Evolutionary conservation across 2,888 invertebrate species (phyloP), one percentile per base, ranked within the genome.

Genomic region (Drosophila pegasa): DNA sequence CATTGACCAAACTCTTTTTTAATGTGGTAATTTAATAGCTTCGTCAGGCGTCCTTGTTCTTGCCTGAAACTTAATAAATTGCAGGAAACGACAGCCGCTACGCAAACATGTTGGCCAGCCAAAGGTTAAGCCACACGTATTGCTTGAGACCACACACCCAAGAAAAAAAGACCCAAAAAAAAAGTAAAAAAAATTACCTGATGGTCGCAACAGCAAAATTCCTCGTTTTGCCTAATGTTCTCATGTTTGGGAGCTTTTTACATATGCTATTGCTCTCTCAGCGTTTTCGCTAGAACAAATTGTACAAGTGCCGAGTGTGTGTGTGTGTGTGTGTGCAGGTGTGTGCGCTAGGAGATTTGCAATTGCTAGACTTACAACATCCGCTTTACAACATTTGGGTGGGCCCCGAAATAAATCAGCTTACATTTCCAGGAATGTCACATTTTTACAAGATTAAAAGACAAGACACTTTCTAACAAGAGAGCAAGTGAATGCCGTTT

Each of bases 341-440:
- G 2, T n/a, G 29, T 18, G 9, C 12, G 7, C 20, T n/a, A 22
- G 20, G 7, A 62, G 50, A 63, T 63, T 63, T 63, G 51, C 63
- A 63, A 63, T 43, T 37, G 63, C 14, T 20, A 16, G 47, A 40
- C 25, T 52, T 58, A 60, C 54, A 58, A 56, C 63, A 64, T 63
- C 63, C 63, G 63, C 50, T 63, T 45, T 63, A 56, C 67, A 68
- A 37, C 8, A 10, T 47, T 54, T 45, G 66, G 60, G 62, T 66
- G 77, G 71, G 66, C 71, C 27, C 1, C 14, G 14, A 35, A 64
- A 64, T 63, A 64, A 63, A 87, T 85, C 89, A 88, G 78, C 60
- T 85, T 87, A 80, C 50, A 78, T 57, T 86, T 86, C 80, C 58
- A 63, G 73, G 78, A 87, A 88, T 64, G 83, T 70, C 60, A 63